Evolutionary conservation across 2,113 vertebrate species (phyloP).

Genomic region (Isurus oxyrinchus): DNA sequence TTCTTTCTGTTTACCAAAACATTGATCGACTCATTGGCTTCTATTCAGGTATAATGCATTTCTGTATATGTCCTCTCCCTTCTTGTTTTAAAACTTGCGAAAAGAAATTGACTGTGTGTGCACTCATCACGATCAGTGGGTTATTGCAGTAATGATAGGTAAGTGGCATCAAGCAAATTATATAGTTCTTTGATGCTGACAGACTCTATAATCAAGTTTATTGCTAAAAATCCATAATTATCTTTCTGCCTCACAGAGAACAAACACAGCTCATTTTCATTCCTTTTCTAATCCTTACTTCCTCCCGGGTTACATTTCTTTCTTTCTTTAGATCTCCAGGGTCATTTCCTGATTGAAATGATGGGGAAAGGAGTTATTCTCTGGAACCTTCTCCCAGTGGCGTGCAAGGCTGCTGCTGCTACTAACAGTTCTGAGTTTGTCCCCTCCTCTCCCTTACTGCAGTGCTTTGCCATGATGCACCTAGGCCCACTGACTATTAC

Average conservation of each 20-base stretch:
- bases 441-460: background rate
- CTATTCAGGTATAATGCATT: background rate
- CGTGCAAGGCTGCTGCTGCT: background rate
- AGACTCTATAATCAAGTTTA: background rate
- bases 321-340: background rate
- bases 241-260: background rate
- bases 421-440: background rate
- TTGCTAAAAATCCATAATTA: constrained; percentile 9
- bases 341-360: background rate
- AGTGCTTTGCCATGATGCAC: too few species aligned
- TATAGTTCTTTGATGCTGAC: background rate
- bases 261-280: background rate
- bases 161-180: background rate
- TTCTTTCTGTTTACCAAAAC: background rate
- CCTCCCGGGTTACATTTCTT: background rate
- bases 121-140: background rate
- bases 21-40: background rate
- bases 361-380: background rate
- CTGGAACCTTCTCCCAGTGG: background rate
- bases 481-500: background rate
- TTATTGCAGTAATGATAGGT: background rate
- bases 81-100: background rate
- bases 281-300: background rate
- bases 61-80: background rate
- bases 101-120: background rate